Conservation (phyloP, 2,113 vertebrate species). For the Benitochromis conjunctus region DNA sequence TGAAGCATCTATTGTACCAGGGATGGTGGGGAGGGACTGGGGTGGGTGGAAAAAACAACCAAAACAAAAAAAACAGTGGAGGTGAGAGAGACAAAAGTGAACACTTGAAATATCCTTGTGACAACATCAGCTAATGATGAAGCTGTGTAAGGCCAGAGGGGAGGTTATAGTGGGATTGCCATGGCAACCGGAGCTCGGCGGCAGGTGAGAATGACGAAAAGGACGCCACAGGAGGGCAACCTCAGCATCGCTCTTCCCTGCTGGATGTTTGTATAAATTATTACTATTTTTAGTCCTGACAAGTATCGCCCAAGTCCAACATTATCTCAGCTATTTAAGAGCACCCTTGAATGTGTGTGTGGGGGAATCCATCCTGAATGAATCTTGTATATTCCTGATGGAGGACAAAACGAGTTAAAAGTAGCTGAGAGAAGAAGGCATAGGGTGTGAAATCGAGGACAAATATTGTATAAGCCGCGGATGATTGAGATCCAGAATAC, state of each 20-base stretch:
- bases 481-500: background rate
- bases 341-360: background rate
- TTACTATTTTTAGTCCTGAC: background rate
- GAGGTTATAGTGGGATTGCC: conserved; percentile 30
- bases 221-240: conserved; percentile 11
- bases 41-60: background rate
- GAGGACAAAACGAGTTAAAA: background rate
- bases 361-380: background rate
- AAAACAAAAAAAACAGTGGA: background rate
- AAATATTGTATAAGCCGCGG: background rate
- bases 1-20: conserved; percentile 31
- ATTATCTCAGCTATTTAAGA: background rate
- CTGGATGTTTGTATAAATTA: conserved; percentile 32
- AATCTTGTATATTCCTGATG: background rate
- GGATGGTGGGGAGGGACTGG: background rate
- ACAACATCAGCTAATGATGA: conserved; percentile 54
- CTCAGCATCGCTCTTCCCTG: background rate
- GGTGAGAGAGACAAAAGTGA: conserved; percentile 8
- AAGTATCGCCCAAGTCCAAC: background rate
- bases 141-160: conserved; percentile 27
- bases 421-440: background rate
- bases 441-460: background rate
- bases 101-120: conserved; percentile 41
- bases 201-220: conserved; percentile 28
- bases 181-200: conserved; percentile 25